Evolutionary conservation across 2,888 invertebrate species (phyloP), one percentile per base, ranked within the genome.

Genomic region (Odontothrips loti): DNA sequence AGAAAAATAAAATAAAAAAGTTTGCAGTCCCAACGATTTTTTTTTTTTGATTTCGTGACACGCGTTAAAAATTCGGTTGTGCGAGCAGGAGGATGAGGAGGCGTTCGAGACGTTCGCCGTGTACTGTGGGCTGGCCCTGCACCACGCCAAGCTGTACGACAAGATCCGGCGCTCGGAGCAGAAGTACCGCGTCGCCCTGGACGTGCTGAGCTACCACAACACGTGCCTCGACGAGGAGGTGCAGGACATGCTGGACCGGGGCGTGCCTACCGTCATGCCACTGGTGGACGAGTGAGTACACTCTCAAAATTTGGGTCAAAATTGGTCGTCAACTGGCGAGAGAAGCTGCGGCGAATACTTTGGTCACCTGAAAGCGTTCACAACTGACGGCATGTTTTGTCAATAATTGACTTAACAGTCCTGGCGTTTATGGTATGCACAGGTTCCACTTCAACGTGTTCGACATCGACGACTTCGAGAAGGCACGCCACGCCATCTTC

Each of bases 81-180:
- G 17, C n/a, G n/a, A n/a, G n/a, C 87, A 89, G 85, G 92, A 93
- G 79, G 96, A 96, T 85, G 95, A 95, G 86, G 92, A 92, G 81
- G 92, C 94, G 0, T 96, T 96, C 87, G 93, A 94, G 86, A 93
- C 92, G 83, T 95, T 96, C 86, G 94, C 95, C 0, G 91, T 95
- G 11, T 96, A 96, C 86, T 95, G 95, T 86, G 96, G 95, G 0
- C 88, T 96, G 11, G 96, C 96, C 0, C 89, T 96, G 15, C 95
- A 96, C 85, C 94, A 96, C 86, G 95, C 95, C 15, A 94, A 94
- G 86, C 88, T 96, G 0, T 95, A 95, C 85, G 95, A 95, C 85
- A 93, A 94, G 86, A 95, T 96, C 27, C 90, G 92, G 83, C 89
- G 93, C 80, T 95, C 95, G 0, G 95, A 96, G 85, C 95, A 95